A percentile compares a stretch with the other conserved stretches of the same genome.
phyloP scores from a whole-genome alignment of 2,888 invertebrate species.

The Coenonympha arcania region DNA sequence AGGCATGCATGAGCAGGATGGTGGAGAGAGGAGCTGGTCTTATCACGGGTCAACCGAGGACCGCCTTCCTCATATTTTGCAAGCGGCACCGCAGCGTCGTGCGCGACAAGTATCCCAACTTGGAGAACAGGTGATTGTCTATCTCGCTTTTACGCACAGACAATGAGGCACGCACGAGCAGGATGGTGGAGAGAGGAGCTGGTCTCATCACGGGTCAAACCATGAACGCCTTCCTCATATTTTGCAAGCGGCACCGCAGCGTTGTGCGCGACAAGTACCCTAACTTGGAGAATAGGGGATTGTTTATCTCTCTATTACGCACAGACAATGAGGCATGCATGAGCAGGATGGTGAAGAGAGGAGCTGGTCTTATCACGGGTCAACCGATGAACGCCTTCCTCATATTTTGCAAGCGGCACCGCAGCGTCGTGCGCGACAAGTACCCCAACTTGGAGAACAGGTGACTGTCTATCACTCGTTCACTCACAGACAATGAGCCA shows the following conservation, averaged over 20 bases:
- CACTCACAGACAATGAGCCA: not conserved
- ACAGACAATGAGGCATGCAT: constrained; percentile 25
- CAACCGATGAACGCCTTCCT: constrained; percentile 96
- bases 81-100: constrained; percentile 92
- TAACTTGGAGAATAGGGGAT: constrained; percentile 86
- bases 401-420: constrained; percentile 93
- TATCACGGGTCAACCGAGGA: constrained; percentile 93
- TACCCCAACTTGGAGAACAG: constrained; percentile 92
- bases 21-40: too few species aligned
- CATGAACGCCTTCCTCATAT: constrained; percentile 96
- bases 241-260: constrained; percentile 92
- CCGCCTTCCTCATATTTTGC: constrained; percentile 95
- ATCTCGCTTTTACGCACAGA: not conserved
- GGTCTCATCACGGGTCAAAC: constrained; percentile 88
- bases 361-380: constrained; percentile 85
- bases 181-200: constrained; percentile 72
- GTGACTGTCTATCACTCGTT: constrained; percentile 41
- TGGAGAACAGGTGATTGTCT: constrained; percentile 83
- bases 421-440: constrained; percentile 88
- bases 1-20: constrained; percentile 47
- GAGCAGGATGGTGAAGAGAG: constrained; percentile 58
- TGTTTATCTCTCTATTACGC: not conserved
- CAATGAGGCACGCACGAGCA: constrained; percentile 41
- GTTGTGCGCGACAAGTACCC: constrained; percentile 91
- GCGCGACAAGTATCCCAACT: constrained; percentile 87